A percentile compares a stretch with the other conserved stretches of the same genome.
These are phyloP conservation scores for Drosophila bunnanda DNA, from an alignment of 2,888 invertebrate genomes.

Conservation along the genomic window DNA sequence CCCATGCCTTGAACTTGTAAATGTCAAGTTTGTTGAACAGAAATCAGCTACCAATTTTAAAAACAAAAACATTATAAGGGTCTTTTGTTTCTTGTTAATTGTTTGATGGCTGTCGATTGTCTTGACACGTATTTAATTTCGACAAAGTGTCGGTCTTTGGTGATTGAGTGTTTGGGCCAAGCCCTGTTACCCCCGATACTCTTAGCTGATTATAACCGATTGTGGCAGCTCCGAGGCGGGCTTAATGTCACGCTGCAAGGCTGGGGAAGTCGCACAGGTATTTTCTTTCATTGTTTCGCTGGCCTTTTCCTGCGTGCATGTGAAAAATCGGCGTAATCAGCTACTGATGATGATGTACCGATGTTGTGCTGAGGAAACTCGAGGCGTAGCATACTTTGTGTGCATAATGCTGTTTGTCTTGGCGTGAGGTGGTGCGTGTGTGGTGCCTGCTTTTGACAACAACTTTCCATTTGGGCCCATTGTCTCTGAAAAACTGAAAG, in stretches of 20 bases:
- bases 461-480: slow-evolving; percentile 70
- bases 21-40: not conserved
- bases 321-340: slow-evolving; percentile 52
- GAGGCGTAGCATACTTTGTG: slow-evolving; percentile 53
- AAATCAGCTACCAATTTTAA: slow-evolving; percentile 10
- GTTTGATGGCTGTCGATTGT: slow-evolving; percentile 50
- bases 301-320: slow-evolving; percentile 44
- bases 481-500: slow-evolving; percentile 67
- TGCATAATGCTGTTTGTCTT: slow-evolving; percentile 38
- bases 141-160: slow-evolving; percentile 20
- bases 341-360: slow-evolving; percentile 15
- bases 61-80: not conserved
- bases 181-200: slow-evolving; percentile 17
- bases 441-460: slow-evolving; percentile 55
- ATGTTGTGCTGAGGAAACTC: slow-evolving; percentile 9
- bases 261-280: slow-evolving; percentile 48
- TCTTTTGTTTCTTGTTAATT: slow-evolving; percentile 53
- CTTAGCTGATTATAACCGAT: slow-evolving; percentile 55
- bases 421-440: slow-evolving; percentile 35
- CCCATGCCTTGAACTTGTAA: slow-evolving; percentile 1
- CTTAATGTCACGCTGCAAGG: slow-evolving; percentile 75
- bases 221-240: slow-evolving; percentile 43
- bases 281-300: slow-evolving; percentile 50
- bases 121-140: slow-evolving; percentile 58
- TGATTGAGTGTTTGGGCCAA: slow-evolving; percentile 34